phyloP scores from a whole-genome alignment of 2,888 invertebrate species.

The Xanthorhoe designata region DNA sequence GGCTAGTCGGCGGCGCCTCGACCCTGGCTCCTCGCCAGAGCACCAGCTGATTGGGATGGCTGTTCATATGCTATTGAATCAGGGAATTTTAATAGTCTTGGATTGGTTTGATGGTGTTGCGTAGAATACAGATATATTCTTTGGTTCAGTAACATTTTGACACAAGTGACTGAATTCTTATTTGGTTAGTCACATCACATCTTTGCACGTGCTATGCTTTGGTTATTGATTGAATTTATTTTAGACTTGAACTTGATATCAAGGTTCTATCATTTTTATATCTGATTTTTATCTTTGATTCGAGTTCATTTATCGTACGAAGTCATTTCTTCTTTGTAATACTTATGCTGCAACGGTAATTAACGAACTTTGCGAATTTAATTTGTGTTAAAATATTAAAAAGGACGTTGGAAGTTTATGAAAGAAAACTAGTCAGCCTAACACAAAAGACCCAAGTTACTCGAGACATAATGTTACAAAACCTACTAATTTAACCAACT shows the following conservation, averaged over 20 bases:
- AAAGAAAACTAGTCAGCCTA: no score
- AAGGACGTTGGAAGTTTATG: no score
- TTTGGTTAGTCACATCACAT: constrained; percentile 23
- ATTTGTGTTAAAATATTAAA: no score
- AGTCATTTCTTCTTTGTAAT: no score
- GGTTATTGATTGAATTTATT: constrained; percentile 29
- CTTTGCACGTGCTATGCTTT: constrained; percentile 19
- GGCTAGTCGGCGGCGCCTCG: constrained; percentile 37
- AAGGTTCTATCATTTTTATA: constrained; percentile 22
- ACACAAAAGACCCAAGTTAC: no score
- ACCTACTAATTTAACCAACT: constrained; percentile 15
- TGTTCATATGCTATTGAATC: constrained; percentile 36
- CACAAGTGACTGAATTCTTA: constrained; percentile 12
- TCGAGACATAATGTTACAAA: background rate
- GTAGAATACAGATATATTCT: constrained; percentile 22
- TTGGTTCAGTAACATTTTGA: constrained; percentile 21
- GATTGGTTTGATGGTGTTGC: constrained; percentile 11
- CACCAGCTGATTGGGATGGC: constrained; percentile 61
- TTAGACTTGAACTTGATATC: constrained; percentile 20
- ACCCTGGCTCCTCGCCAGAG: constrained; percentile 61
- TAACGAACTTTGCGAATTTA: no score
- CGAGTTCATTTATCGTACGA: no score
- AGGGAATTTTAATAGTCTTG: constrained; percentile 46
- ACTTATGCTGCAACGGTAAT: no score
- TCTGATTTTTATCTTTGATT: background rate